Conservation (phyloP, 2,888 invertebrate genomes). For the Entomobrya proxima region DNA sequence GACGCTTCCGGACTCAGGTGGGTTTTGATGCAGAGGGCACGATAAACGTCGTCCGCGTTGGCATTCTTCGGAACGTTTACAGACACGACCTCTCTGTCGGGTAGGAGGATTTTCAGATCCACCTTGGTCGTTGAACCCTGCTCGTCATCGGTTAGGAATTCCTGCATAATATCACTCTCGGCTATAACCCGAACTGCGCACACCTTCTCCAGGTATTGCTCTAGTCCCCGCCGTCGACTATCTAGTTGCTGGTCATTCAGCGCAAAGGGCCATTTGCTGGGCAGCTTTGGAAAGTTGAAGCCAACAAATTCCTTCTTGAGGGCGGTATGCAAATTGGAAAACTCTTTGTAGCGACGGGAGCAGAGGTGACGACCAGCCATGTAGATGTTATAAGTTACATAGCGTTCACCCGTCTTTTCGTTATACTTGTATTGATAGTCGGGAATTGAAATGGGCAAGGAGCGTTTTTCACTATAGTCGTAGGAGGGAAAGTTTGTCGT, state of each 20-base stretch:
- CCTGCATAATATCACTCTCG: conserved; percentile 97
- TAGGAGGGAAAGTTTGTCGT: conserved; percentile 87
- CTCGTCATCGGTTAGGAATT: conserved; percentile 94
- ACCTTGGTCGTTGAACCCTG: conserved; percentile 80
- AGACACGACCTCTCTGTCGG: conserved; percentile 92
- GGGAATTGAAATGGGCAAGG: conserved; percentile 87
- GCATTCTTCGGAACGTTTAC: conserved; percentile 93
- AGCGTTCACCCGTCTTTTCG: conserved; percentile 91
- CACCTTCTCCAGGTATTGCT: conserved; percentile 98
- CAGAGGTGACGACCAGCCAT: conserved; percentile 99
- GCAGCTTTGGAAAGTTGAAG: conserved; percentile 97
- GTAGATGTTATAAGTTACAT: conserved; percentile 97
- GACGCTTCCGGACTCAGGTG: conserved; percentile 88
- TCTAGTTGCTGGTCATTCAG: conserved; percentile 98
- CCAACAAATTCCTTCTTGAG: conserved; percentile 96
- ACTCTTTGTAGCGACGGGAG: conserved; percentile 96
- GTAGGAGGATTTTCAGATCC: conserved; percentile 86
- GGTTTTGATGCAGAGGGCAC: conserved; percentile 90
- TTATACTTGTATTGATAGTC: conserved; percentile 89
- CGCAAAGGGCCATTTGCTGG: conserved; percentile 99
- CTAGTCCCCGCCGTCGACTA: conserved; percentile 93
- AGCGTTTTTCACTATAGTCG: conserved; percentile 96
- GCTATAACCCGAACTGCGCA: conserved; percentile 98
- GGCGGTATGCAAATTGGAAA: conserved; percentile 90
- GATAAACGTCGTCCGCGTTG: conserved; percentile 93